Percentiles rank a stretch among this genome's conserved stretches.
Conservation (phyloP, 2,113 vertebrate species). For the Parotia lawesii region DNA sequence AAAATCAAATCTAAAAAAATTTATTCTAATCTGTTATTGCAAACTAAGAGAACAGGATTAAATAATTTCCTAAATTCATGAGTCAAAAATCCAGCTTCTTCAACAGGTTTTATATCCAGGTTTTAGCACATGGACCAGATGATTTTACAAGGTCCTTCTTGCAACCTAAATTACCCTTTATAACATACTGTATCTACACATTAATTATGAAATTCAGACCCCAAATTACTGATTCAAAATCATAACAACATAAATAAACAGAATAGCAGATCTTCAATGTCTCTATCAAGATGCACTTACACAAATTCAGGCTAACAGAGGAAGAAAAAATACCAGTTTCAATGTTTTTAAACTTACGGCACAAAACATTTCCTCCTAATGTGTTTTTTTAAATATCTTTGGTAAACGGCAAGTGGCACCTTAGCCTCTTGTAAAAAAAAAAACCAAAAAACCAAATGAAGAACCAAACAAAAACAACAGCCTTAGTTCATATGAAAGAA, state of each 20-base stretch:
- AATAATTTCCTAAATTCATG: not conserved
- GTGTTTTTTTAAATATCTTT: not conserved
- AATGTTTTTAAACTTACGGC: accelerated
- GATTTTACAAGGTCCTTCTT: not conserved
- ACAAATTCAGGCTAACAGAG: not conserved
- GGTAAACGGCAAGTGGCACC: not conserved
- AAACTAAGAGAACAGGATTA: not conserved
- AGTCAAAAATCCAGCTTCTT: not conserved
- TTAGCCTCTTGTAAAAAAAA: not conserved
- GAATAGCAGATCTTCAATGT: not conserved
- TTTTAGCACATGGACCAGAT: not conserved
- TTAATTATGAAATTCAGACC: not conserved
- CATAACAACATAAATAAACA: not conserved
- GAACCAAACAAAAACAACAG: not conserved
- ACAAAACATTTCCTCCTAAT: not conserved
- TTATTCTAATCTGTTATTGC: not conserved
- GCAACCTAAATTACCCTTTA: not conserved
- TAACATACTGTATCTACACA: not conserved
- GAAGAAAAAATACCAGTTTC: not conserved
- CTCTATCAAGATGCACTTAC: not conserved
- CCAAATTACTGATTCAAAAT: not conserved
- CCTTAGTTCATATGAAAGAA: not conserved
- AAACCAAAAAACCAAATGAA: not conserved
- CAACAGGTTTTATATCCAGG: not conserved
- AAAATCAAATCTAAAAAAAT: not conserved